Base-by-base conservation (phyloP, 2,797 vertebrate species). In the Xenentodon cancila region DNA sequence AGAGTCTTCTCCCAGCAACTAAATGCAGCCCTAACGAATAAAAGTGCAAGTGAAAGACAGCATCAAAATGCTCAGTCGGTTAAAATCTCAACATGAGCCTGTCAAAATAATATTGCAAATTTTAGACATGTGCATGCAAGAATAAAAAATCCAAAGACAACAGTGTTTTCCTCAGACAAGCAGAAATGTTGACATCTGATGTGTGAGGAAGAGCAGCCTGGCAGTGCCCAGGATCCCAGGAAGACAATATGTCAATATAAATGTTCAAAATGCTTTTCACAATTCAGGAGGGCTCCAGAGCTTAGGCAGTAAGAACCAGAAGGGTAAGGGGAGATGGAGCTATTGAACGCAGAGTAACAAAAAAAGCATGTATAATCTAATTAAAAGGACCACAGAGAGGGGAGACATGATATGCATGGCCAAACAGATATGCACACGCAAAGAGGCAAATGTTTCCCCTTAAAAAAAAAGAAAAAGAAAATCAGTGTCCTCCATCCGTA, bases 171-270 rank as follows among this genome's bases (percentile, higher is more conserved):
- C 54, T 51, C 62, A 59, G 56, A 64, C 53, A 59, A 65, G 50
- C 66, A 8, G 40, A 13, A 30, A 64, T 71, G 67, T 75, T 83
- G 71, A 84, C 64, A 77, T 75, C 59, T 71, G 62, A 71, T 64
- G 45, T 64, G 68, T 49, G 59, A 78, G 68, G 74, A 79, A 67
- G 77, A 86, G 81, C 71, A 80, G 60, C 67, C 62, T 76, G 75
- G 65, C 64, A 48, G 54, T 58, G 69, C 57, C 72, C 64, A 27
- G 69, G 63, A 82, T 80, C 77, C 53, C 68, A 79, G 70, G 57
- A 59, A 84, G 68, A 77, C 79, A 76, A 80, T 70, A 69, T 68
- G 78, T 67, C 73, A 76, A 82, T 75, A 67, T 53, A 66, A 69
- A 77, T 84, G 78, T 76, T 79, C 53, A 66, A 59, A 68, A 81